A percentile compares a stretch with the other conserved stretches of the same genome.
Conservation (phyloP, 2,113 vertebrate genomes). For the Cacatua alba region DNA sequence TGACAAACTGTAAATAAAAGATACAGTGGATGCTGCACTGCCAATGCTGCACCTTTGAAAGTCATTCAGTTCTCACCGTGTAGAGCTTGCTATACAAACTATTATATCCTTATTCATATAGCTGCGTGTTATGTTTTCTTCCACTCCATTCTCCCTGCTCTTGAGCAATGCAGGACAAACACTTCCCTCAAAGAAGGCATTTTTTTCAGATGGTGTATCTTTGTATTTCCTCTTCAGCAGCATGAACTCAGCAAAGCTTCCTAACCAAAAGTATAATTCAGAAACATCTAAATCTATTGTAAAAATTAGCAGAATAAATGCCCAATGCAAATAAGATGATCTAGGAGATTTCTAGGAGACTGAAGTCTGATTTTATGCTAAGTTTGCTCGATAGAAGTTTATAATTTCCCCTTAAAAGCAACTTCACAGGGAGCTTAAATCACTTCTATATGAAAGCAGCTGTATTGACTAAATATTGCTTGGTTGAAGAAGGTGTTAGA, state of each 20-base stretch:
- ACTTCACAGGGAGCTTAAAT: not conserved
- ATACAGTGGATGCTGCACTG: not conserved
- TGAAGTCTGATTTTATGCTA: not conserved
- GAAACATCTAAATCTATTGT: not conserved
- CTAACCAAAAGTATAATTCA: not conserved
- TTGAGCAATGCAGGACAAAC: not conserved
- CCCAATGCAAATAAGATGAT: not conserved
- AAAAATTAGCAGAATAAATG: not conserved
- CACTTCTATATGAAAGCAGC: not conserved
- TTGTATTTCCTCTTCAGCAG: not conserved
- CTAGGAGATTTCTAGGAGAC: not conserved
- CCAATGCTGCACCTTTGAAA: not conserved
- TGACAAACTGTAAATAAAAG: not conserved
- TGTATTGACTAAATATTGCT: not conserved
- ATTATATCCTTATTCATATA: not conserved
- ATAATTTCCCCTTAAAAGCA: not conserved
- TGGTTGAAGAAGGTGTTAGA: not conserved
- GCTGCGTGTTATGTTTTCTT: not conserved
- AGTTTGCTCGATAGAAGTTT: not conserved
- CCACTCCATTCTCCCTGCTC: not conserved
- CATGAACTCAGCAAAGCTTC: not conserved
- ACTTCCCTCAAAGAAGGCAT: not conserved
- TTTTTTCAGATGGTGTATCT: not conserved
- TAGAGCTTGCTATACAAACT: not conserved
- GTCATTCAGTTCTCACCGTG: not conserved